Evolutionary conservation across 2,888 invertebrate species (phyloP), one percentile per base, ranked within the genome.

Genomic region (Lissocephala sabroskyi): DNA sequence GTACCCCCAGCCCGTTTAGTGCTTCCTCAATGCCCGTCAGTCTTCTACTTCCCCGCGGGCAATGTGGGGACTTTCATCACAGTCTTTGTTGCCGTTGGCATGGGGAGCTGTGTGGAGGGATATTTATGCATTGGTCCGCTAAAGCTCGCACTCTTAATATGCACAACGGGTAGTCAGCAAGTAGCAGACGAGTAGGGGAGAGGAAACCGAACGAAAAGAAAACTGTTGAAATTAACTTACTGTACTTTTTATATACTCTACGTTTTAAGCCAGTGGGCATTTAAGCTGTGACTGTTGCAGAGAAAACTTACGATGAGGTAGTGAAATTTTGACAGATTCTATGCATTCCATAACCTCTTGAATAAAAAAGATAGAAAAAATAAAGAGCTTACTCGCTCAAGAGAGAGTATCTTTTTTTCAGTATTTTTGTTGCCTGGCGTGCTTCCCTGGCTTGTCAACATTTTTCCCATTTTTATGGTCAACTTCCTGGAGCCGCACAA

Each of bases 21-120:
- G 33, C 14, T 35, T 16, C 16, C 13, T 6, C 35, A 16, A n/a
- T 13, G 5, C 16, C 10, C 16, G 3, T 13, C 33, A 33, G 14
- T 35, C 14, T 35, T 35, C 35, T 16, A 9, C 35, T 14, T 35
- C 7, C 35, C 5, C 11, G 5, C 35, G 13, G 10, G 10, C 35
- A 62, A 49, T 60, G 53, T 51, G 59, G n/a, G n/a, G n/a, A n/a
- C 64, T 75, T 58, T 71, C 67, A 63, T 62, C 76, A 64, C 75
- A 75, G 76, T 64, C 61, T 61, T 42, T 47, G 17, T 19, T 52
- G 54, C 61, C 71, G 63, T 65, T 53, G 51, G 52, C 47, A 55
- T 52, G 44, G 39, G 46, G 53, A 47, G 56, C 52, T 51, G 54
- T 51, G 3, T 17, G 6, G 10, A 32, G 11, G 2, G 11, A 11